Conservation (phyloP, 2,113 vertebrate species). For the Paedocypris sp. region DNA sequence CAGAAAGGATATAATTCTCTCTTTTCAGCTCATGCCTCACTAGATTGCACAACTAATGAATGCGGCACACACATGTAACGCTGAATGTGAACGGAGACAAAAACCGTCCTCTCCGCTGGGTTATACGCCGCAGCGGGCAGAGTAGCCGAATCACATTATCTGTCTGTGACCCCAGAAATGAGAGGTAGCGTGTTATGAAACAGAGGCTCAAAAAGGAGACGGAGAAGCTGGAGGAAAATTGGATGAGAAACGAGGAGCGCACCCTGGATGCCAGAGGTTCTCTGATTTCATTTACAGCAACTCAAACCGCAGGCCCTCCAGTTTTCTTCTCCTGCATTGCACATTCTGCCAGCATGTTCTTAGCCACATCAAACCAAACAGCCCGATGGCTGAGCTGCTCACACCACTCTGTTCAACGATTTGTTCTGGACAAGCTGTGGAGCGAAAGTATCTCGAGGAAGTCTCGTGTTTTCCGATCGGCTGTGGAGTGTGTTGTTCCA, state of each 20-base stretch:
- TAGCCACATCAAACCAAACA: slow-evolving; percentile 16
- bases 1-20: neutral
- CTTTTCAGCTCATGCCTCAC: neutral
- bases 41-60: neutral
- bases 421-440: neutral
- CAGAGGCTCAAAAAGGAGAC: neutral
- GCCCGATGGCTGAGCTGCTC: neutral
- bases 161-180: slow-evolving; percentile 4
- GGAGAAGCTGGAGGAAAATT: slow-evolving; percentile 2
- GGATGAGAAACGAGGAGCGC: neutral
- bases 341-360: slow-evolving; percentile 16
- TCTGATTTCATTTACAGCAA: slow-evolving; percentile 22
- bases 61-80: neutral
- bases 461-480: too few species aligned
- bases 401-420: neutral
- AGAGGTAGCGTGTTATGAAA: neutral
- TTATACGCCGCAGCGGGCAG: neutral
- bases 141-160: neutral
- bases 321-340: slow-evolving; percentile 5
- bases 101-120: slow-evolving; percentile 1
- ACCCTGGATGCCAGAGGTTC: slow-evolving; percentile 16
- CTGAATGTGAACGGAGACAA: slow-evolving; percentile 6
- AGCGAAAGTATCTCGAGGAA: neutral
- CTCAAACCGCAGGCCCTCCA: slow-evolving; percentile 22
- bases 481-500: too few species aligned